Evolutionary conservation across 2,797 vertebrate genomes (phyloP), one percentile per base, ranked within the genome.

Genomic region (Enteromius unitaeniatus): DNA sequence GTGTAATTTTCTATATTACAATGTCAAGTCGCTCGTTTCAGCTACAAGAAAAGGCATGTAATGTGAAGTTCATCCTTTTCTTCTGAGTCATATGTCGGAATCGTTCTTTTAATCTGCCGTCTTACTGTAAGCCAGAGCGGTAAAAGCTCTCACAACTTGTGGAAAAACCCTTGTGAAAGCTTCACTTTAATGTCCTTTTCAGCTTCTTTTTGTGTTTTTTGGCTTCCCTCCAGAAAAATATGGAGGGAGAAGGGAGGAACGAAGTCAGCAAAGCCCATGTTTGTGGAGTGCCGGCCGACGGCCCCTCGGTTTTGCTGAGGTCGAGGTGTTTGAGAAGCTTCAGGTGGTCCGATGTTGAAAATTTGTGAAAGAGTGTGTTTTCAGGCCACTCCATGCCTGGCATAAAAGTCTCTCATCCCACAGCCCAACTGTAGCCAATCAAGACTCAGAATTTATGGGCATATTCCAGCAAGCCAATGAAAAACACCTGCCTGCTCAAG

Each of bases 91-190:
- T 80, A 78, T 85, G 70, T 87, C 81, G 51, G 19, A 31, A 45
- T 53, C 40, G 85, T 77, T 47, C 84, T 89, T 92, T 89, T 89
- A 89, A 88, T 92, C 88, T 70, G 74, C 88, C 84, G 78, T 88
- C 77, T 84, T 47, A 86, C 80, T 82, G 90, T 82, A 80, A 80
- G 87, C 80, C 77, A 31, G 67, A 85, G 65, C 19, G 65, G 88
- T 88, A 84, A 86, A 79, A 77, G 55, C 84, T 85, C 86, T 84
- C 78, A 86, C 76, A 89, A 89, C 84, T 88, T 68, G 89, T 93
- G 94, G 93, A 94, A 94, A 95, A 94, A 92, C 88, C 90, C 87
- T n/a, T 86, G 87, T 88, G 89, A 87, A 89, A 89, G 87, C 84
- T 87, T 77, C 87, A 86, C 92, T 91, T 90, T 82, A 93, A 93